phyloP scores from a whole-genome alignment of 2,797 vertebrate genomes.

The Malurus leucopterus region DNA sequence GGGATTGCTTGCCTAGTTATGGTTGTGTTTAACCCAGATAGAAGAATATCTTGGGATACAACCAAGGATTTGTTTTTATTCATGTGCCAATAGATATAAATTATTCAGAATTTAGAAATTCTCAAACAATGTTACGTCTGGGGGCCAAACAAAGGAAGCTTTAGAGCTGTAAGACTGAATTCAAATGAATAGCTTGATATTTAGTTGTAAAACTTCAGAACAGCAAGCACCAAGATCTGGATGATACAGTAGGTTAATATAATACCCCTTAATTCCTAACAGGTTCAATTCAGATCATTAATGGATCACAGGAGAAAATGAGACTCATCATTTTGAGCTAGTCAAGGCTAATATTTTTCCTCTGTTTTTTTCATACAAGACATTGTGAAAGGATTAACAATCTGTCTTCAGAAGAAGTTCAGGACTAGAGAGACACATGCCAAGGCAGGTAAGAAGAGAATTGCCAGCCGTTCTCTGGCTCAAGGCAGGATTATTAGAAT shows the following conservation, averaged over 20 bases:
- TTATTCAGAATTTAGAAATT: slow-evolving; percentile 3
- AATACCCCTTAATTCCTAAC: not conserved
- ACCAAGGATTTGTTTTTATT: not conserved
- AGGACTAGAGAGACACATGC: not conserved
- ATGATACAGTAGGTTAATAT: not conserved
- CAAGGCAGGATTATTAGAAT: not conserved
- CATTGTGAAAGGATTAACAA: not conserved
- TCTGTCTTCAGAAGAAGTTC: not conserved
- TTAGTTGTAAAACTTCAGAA: not conserved
- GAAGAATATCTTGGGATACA: slow-evolving; percentile 1
- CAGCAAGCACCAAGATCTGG: not conserved
- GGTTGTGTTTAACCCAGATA: not conserved
- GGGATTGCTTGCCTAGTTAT: not conserved
- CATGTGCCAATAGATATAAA: not conserved
- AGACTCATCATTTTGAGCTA: not conserved
- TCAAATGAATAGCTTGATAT: not conserved
- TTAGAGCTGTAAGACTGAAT: not conserved
- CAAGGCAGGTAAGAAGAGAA: not conserved
- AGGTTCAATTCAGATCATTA: not conserved
- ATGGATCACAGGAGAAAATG: not conserved
- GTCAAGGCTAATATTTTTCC: not conserved
- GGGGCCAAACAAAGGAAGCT: not conserved
- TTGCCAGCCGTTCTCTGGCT: not conserved
- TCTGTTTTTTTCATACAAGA: not conserved
- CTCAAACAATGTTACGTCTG: not conserved